Base-by-base conservation (phyloP, 1,140 invertebrate genomes). In the Drosophila triauraria region DNA sequence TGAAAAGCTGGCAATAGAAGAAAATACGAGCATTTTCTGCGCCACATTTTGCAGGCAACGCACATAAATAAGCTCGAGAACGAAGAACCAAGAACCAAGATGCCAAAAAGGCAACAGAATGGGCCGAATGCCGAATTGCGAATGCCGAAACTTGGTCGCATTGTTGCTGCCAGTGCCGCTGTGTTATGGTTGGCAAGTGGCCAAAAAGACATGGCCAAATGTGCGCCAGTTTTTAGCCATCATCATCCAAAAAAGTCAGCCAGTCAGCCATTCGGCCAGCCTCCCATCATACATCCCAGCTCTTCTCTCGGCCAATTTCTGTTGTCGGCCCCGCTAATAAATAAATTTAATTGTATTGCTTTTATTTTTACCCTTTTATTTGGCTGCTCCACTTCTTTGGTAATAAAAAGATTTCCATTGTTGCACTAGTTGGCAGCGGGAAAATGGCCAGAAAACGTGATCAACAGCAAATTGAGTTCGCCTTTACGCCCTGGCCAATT, bases 121-220 rank as follows among this genome's bases (percentile, higher is more conserved):
- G 80, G 80, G 76, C 62, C 53, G 53, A 56, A 54, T 56, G 13
- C 30, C 32, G 51, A 53, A 35, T 53, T 53, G 50, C 50, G 50
- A 53, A 72, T 76, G 64, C 15, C 62, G 53, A 77, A 75, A 76
- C 43, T 57, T 75, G 72, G 74, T 76, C 61, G 64, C 58, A 72
- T 59, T 59, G 56, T 80, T 71, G 65, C 58, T 80, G 71, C 50
- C 68, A 35, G 60, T 75, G 71, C 44, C 17, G 47, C 68, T 75
- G 56, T 80, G 82, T 71, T 72, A 72, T 56, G 79, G 77, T 82
- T 87, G 84, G 84, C 84, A 87, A 74, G 35, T 78, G 81, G 84
- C 84, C 84, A 87, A 87, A 87, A 88, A 87, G 80, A 82, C 83
- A 87, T 87, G 84, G 84, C 84, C 84, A 87, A 87, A 87, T 84